Percentiles rank a stretch among this genome's conserved stretches.
Evolutionary conservation across 2,888 invertebrate genomes (phyloP).

Genomic region (Congeria kusceri): DNA sequence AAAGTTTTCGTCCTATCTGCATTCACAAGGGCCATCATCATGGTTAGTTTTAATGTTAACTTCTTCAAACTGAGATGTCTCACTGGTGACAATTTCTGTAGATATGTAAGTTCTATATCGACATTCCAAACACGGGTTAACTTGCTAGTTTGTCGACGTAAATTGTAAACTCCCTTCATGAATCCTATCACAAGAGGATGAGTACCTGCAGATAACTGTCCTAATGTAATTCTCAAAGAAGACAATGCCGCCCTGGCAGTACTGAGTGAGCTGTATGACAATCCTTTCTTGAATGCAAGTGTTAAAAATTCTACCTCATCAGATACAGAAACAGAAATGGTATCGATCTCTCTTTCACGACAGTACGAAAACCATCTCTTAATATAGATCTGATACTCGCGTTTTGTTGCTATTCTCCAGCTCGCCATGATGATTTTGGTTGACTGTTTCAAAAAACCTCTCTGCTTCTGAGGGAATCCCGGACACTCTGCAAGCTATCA

Average conservation of each 20-base stretch:
- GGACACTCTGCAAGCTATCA: slow-evolving; percentile 45
- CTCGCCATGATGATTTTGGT: slow-evolving; percentile 52
- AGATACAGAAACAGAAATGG: slow-evolving; percentile 43
- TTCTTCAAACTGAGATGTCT: slow-evolving; percentile 32
- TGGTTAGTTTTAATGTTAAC: slow-evolving; percentile 42
- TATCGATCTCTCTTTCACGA: slow-evolving; percentile 47
- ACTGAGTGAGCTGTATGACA: slow-evolving; percentile 53
- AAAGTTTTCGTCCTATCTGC: slow-evolving; percentile 2
- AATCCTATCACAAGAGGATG: slow-evolving; percentile 52
- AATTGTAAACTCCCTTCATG: no score
- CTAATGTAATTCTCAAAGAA: slow-evolving; percentile 30
- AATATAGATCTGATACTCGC: slow-evolving; percentile 51
- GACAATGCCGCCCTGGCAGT: slow-evolving; percentile 46
- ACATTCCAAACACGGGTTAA: slow-evolving; percentile 9
- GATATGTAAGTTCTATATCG: not conserved
- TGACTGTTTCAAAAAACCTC: slow-evolving; percentile 31
- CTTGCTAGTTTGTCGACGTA: no score
- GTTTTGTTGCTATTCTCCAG: slow-evolving; percentile 52
- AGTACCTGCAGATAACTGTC: slow-evolving; percentile 21
- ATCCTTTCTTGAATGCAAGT: slow-evolving; percentile 20
- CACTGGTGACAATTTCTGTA: slow-evolving; percentile 20
- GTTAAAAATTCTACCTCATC: slow-evolving; percentile 49
- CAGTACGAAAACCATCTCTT: slow-evolving; percentile 61
- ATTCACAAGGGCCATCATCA: slow-evolving; percentile 13
- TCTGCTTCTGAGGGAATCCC: slow-evolving; percentile 30